Evolutionary conservation across 2,797 vertebrate genomes (phyloP).

Genomic region (Myotis vivesi): DNA sequence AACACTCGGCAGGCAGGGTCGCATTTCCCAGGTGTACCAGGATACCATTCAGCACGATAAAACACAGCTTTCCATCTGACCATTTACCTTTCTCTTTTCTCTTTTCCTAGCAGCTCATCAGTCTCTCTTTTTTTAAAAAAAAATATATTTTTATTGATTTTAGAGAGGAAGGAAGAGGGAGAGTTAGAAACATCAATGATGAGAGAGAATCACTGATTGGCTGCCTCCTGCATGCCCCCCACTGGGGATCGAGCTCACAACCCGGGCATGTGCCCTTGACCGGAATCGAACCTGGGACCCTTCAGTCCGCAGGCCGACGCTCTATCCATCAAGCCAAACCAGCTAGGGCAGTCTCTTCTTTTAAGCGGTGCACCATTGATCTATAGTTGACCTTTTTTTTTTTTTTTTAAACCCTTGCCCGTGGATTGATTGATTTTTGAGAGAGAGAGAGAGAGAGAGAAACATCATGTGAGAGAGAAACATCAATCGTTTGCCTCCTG

Average conservation of each 20-base stretch:
- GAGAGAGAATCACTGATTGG: too few species aligned
- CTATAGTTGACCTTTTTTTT: conserved; percentile 39
- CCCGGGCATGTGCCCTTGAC: too few species aligned
- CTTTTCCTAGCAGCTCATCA: conserved; percentile 9
- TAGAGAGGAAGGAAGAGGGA: too few species aligned
- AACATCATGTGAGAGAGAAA: background rate
- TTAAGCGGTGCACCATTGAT: background rate
- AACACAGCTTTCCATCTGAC: background rate
- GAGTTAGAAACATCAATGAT: too few species aligned
- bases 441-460: background rate
- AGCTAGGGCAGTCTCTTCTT: background rate
- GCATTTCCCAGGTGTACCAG: background rate
- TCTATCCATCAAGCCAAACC: too few species aligned
- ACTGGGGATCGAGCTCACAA: too few species aligned
- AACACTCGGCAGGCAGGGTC: background rate
- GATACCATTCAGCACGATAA: background rate
- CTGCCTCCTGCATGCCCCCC: too few species aligned
- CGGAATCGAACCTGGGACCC: too few species aligned
- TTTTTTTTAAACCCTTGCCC: background rate
- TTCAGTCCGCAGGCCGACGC: too few species aligned
- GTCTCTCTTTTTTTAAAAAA: background rate
- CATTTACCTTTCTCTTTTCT: background rate
- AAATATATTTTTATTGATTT: too few species aligned
- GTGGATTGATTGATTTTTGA: background rate
- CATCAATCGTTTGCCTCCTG: background rate